These are phyloP conservation scores for Tinea trinotella DNA, from an alignment of 2,888 invertebrate genomes.

Conservation along the genomic window DNA sequence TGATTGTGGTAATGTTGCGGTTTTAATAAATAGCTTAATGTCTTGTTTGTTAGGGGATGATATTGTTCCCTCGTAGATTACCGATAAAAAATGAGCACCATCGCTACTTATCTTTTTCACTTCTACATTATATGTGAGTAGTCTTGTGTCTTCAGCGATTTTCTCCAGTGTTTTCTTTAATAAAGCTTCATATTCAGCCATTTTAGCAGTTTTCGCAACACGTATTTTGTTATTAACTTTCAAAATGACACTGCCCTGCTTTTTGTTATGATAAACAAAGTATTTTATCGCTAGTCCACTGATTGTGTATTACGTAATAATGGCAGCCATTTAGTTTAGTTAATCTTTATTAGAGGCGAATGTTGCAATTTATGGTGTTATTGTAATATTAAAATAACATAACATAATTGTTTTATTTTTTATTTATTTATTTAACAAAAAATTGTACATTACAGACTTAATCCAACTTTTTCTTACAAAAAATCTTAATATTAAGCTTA, in stretches of 20 bases:
- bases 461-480: too few species aligned
- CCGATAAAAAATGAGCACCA: constrained; percentile 39
- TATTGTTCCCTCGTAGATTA: constrained; percentile 29
- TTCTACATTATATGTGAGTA: constrained; percentile 25
- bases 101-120: constrained; percentile 31
- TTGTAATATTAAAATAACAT: background rate
- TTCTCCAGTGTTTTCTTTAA: constrained; percentile 18
- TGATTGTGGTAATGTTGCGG: constrained; percentile 30
- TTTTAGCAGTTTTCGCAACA: too few species aligned
- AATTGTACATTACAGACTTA: too few species aligned
- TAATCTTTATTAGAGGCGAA: background rate
- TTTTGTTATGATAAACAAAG: background rate
- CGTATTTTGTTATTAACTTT: background rate
- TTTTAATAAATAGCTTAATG: constrained; percentile 39
- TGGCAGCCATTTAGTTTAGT: background rate
- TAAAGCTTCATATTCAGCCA: background rate
- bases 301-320: background rate
- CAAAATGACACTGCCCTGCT: background rate
- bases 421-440: too few species aligned
- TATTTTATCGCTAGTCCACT: constrained; percentile 9
- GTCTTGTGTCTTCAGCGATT: constrained; percentile 24
- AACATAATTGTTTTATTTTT: too few species aligned
- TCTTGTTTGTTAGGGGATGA: constrained; percentile 23
- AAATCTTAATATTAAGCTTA: too few species aligned
- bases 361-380: background rate